A percentile compares a stretch with the other conserved stretches of the same genome.
phyloP scores from a whole-genome alignment of 2,888 invertebrate species.

The Agelastica alni region DNA sequence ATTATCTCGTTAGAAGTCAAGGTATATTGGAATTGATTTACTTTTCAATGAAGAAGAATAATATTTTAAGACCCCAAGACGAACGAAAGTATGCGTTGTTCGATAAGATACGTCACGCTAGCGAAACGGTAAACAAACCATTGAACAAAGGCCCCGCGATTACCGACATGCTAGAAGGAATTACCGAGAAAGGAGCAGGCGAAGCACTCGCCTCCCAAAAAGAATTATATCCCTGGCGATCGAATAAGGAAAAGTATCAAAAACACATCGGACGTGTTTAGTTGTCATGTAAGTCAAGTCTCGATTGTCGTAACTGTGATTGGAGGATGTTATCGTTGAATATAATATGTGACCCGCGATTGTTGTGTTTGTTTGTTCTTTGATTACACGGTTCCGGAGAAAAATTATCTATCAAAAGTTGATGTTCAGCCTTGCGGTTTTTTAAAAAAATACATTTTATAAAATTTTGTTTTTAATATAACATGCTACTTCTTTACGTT shows the following conservation, averaged over 20 bases:
- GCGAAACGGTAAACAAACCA: conserved; percentile 38
- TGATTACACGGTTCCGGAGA: too few relatives aligned
- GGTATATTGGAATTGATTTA: conserved; percentile 72
- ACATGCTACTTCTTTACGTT: too few relatives aligned
- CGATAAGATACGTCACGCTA: conserved; percentile 51
- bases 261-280: conserved; percentile 24
- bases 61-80: conserved; percentile 66
- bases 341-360: too few relatives aligned
- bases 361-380: too few relatives aligned
- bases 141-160: conserved; percentile 46
- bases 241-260: conserved; percentile 19
- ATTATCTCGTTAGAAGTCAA: conserved; percentile 70
- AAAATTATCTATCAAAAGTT: too few relatives aligned
- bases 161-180: conserved; percentile 51
- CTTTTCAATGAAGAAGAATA: conserved; percentile 70
- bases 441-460: too few relatives aligned
- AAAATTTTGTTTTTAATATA: too few relatives aligned
- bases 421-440: too few relatives aligned
- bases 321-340: too few relatives aligned
- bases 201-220: conserved; percentile 24
- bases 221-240: conserved; percentile 32
- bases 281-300: background rate
- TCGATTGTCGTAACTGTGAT: too few relatives aligned
- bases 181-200: conserved; percentile 38
- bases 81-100: conserved; percentile 69